Evolutionary conservation across 2,797 vertebrate genomes (phyloP).

Genomic region (Xiphorhynchus erythropygius): DNA sequence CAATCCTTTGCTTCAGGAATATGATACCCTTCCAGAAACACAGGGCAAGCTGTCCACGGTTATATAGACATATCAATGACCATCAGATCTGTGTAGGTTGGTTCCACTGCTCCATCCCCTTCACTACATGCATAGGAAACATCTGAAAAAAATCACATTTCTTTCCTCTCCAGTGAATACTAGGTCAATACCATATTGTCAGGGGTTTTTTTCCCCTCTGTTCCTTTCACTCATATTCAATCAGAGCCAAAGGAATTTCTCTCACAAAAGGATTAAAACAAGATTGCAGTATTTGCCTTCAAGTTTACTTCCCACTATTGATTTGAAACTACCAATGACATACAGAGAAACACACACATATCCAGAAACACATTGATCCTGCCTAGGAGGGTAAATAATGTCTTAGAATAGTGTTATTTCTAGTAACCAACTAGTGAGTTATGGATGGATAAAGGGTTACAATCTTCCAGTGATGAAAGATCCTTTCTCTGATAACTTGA

Average conservation of each 20-base stretch:
- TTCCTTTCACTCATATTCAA: neutral
- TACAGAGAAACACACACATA: neutral
- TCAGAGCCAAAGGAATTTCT: neutral
- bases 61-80: neutral
- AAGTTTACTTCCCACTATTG: neutral
- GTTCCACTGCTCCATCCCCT: neutral
- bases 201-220: rapidly evolving
- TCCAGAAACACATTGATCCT: neutral
- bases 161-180: neutral
- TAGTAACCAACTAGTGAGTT: neutral
- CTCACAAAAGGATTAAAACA: neutral
- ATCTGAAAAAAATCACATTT: neutral
- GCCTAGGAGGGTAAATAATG: neutral
- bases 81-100: neutral
- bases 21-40: neutral
- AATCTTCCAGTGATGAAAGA: neutral
- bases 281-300: neutral
- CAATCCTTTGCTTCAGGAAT: neutral
- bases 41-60: neutral
- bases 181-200: neutral
- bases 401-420: constrained; percentile 5
- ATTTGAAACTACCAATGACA: neutral
- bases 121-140: neutral
- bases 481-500: neutral
- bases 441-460: neutral